These are phyloP conservation scores for Apocrypta bakeri DNA, from an alignment of 1,140 invertebrate species.

Conservation along the genomic window DNA sequence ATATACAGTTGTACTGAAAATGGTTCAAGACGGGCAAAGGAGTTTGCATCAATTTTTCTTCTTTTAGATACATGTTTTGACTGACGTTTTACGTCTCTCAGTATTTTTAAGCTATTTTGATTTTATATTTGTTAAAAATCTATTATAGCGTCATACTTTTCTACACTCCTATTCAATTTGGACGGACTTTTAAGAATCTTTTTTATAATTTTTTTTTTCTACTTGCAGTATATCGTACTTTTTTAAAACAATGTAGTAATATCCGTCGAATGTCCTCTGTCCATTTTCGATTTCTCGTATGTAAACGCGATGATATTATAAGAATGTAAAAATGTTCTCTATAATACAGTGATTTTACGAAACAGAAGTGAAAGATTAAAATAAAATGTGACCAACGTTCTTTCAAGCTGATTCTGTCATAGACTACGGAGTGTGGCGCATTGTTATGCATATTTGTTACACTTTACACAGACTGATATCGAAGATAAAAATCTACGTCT, in stretches of 20 bases:
- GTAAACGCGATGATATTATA: constrained; percentile 21
- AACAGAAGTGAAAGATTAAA: constrained; percentile 28
- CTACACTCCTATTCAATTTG: constrained; percentile 51
- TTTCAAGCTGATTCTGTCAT: constrained; percentile 46
- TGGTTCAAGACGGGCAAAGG: constrained; percentile 32
- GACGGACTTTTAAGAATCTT: constrained; percentile 40
- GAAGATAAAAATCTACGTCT: constrained; percentile 45
- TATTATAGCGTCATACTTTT: constrained; percentile 64
- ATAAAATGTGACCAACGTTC: constrained; percentile 25
- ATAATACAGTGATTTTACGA: constrained; percentile 46
- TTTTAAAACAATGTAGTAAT: constrained; percentile 31
- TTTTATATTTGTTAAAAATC: constrained; percentile 65
- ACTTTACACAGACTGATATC: constrained; percentile 61
- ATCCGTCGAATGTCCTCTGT: constrained; percentile 39
- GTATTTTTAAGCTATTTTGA: constrained; percentile 58
- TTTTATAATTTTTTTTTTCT: constrained; percentile 43
- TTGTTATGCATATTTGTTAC: constrained; percentile 65
- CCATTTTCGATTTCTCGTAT: constrained; percentile 44
- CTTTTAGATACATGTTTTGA: constrained; percentile 40
- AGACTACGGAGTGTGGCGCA: constrained; percentile 58
- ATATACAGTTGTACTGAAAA: constrained; percentile 31
- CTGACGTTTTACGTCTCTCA: constrained; percentile 43
- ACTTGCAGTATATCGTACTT: background rate
- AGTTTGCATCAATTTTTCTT: constrained; percentile 50
- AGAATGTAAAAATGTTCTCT: constrained; percentile 33